Evolutionary conservation across 2,888 invertebrate species (phyloP).

Genomic region (Leptothorax acervorum): DNA sequence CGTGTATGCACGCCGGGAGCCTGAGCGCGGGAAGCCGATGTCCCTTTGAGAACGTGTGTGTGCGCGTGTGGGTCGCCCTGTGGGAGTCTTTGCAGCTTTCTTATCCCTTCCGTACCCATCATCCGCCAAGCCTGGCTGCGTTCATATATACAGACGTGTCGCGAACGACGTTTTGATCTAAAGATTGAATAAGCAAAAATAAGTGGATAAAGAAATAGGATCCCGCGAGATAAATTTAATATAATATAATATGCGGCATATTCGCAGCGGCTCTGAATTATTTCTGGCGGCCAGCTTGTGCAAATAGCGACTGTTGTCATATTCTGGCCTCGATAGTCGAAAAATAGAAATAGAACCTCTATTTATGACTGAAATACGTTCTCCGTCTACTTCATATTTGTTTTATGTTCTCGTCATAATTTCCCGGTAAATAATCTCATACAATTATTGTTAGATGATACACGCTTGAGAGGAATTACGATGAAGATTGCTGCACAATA

Average conservation of each 20-base stretch:
- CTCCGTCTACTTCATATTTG: not conserved
- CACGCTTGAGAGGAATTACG: not conserved
- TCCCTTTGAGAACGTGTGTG: constrained; percentile 59
- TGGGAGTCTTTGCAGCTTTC: constrained; percentile 72
- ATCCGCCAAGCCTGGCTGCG: constrained; percentile 13
- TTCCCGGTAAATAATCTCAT: not conserved
- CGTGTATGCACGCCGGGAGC: constrained; percentile 28
- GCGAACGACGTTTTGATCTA: constrained; percentile 30
- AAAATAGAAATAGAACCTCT: constrained; percentile 16
- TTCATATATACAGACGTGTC: constrained; percentile 8
- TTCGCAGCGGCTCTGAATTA: not conserved
- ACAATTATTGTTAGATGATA: not conserved
- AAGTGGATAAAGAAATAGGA: not conserved
- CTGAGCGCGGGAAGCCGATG: constrained; percentile 63
- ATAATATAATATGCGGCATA: not conserved
- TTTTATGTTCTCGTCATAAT: not conserved
- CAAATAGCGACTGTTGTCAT: not conserved
- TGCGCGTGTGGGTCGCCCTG: constrained; percentile 72
- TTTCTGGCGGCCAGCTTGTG: not conserved
- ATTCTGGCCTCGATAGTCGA: not conserved
- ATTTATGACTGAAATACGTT: constrained; percentile 5
- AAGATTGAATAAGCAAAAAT: constrained; percentile 2
- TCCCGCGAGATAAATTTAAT: constrained; percentile 9
- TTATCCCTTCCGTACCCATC: constrained; percentile 64
- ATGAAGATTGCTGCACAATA: not conserved